Conservation (phyloP, 64 coral and sea anemone genomes). For the Pachyseris speciosa region DNA sequence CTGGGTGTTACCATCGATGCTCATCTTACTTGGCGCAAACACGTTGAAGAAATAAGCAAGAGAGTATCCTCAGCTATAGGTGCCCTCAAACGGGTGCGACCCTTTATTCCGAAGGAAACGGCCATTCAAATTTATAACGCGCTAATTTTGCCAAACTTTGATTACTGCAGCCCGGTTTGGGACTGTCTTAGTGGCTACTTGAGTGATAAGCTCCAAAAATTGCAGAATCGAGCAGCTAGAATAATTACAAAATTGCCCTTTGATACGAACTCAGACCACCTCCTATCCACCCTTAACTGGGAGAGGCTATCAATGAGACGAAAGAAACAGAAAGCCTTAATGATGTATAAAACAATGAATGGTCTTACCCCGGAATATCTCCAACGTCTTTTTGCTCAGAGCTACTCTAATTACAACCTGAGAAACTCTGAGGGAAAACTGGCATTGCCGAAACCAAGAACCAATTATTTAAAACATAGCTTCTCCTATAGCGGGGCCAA, state of each 20-base stretch:
- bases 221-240: constrained; percentile 4
- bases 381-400: neutral
- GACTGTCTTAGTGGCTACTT: too few species aligned
- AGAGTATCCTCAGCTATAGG: too few species aligned
- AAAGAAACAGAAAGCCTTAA: constrained; percentile 6
- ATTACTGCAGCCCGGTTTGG: too few species aligned
- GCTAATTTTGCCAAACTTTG: too few species aligned
- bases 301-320: neutral
- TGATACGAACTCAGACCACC: neutral
- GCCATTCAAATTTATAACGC: too few species aligned
- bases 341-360: constrained; percentile 31
- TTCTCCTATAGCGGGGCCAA: constrained; percentile 13
- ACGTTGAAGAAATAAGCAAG: too few species aligned
- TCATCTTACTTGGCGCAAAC: too few species aligned
- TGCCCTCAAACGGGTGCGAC: too few species aligned
- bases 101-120: too few species aligned
- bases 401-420: neutral
- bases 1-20: too few species aligned
- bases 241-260: neutral
- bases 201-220: constrained; percentile 31
- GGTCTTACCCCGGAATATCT: constrained; percentile 12
- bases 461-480: constrained; percentile 23
- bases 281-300: neutral
- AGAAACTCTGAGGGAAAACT: constrained; percentile 29
- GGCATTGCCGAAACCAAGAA: neutral